Evolutionary conservation across 2,113 vertebrate genomes (phyloP).

Genomic region (Archilochus colubris): DNA sequence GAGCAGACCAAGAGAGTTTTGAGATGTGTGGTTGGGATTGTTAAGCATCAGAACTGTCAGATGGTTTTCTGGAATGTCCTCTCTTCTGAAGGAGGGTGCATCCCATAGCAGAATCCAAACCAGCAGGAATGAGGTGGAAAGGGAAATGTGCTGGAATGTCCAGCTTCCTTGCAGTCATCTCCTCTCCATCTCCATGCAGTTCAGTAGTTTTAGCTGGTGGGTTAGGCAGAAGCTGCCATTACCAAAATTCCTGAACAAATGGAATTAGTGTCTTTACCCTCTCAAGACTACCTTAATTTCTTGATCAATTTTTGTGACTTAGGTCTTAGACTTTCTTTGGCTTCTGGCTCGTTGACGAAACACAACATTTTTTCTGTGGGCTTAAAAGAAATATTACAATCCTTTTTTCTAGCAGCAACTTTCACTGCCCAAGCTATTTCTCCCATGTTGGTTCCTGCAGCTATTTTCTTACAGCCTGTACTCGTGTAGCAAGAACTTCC

Average conservation of each 20-base stretch:
- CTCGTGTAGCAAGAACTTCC: neutral
- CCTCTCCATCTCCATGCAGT: neutral
- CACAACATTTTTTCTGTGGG: neutral
- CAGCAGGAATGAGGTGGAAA: neutral
- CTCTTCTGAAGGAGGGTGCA: neutral
- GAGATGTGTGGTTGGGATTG: neutral
- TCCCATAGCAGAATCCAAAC: neutral
- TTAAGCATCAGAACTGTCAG: neutral
- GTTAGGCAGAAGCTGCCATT: neutral
- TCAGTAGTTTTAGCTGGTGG: neutral
- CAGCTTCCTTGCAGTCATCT: neutral
- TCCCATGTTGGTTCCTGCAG: neutral
- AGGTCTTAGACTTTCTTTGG: neutral
- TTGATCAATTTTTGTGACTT: neutral
- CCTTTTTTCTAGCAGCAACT: neutral
- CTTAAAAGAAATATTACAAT: neutral
- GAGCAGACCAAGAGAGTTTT: neutral
- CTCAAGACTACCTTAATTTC: neutral
- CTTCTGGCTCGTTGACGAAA: neutral
- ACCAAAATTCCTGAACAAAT: neutral
- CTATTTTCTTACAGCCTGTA: neutral
- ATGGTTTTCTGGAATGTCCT: neutral
- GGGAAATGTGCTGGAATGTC: neutral
- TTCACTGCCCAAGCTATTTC: neutral
- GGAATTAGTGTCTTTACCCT: neutral